Evolutionary conservation across 2,113 vertebrate genomes (phyloP), one percentile per base, ranked within the genome.

Genomic region (Microcebus lehilahytsara): DNA sequence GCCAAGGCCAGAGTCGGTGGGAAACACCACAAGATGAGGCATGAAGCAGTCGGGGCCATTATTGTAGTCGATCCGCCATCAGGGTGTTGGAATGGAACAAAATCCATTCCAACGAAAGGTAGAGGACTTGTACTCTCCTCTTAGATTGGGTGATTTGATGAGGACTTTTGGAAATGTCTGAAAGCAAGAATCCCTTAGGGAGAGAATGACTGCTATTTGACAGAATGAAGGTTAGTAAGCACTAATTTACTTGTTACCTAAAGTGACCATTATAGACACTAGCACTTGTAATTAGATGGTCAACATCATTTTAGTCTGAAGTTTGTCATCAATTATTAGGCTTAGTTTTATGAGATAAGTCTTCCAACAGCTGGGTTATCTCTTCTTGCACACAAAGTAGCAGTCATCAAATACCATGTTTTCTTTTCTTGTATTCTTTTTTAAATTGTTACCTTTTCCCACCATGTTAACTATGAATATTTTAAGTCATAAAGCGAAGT

Each of bases 401-500:
- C 60, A 42, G 27, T 40, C 30, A 66, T 81, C 49, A 53, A 72
- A 49, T 66, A 66, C 60, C 40, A 32, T 19, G 11, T 92, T 71
- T 42, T 92, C 27, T 83, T 67, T 89, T 66, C 34, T 64, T n/a
- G 6, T 3, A 13, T 53, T 56, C 16, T 32, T 58, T 78, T 79
- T 71, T 12, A 8, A 49, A 49, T 80, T 80, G 20, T 51, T 77
- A 60, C 20, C 42, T 75, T 64, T 74, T 56, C 17, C 40, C 19
- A 75, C 23, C 7, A 32, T 88, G 77, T 81, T 79, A n/a, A n/a
- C 27, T 79, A 27, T 42, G 30, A 85, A 49, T 84, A 60, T 93
- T 97, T 93, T 69, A 51, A 93, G 79, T 64, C 58, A 56, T 60
- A 92, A 90, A 79, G 49, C 60, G 67, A 14, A 74, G 64, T 53